Evolutionary conservation across 2,113 vertebrate genomes (phyloP), one percentile per base, ranked within the genome.

Genomic region (Thymallus thymallus): DNA sequence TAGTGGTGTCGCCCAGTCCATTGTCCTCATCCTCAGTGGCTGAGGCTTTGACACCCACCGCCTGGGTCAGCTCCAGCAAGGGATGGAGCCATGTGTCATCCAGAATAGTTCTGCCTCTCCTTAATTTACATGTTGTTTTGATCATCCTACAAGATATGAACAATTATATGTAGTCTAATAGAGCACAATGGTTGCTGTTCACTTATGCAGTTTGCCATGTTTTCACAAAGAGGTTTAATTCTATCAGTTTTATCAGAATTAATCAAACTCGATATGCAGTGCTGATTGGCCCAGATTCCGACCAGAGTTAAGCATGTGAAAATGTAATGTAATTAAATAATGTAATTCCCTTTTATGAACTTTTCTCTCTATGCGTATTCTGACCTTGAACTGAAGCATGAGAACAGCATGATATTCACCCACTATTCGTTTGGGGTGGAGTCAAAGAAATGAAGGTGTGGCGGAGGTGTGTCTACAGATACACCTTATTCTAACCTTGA

Each of bases 1-100:
- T 88, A 80, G 87, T 74, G n/a, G 90, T 91, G 88, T 86, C 71
- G 23, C 80, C 87, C 45, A 92, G 79, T 10, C 62, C 80, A 46
- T 61, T 73, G 48, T 78, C 73, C 84, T 87, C 81, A 9, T 91
- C 90, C 9, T 4, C 2, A 0, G 0, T 18, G 18, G 4, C 13
- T 1, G 56, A 14, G 51, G 66, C 26, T 16, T 23, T 60, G 67
- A 41, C 6, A 84, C 88, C 84, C 89, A 88, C 90, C 85, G 6
- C 66, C 60, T 63, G 68, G 46, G 56, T 56, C 12, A 23, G 0
- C 35, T 46, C 20, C n/a, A 69, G 20, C 16, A 74, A 69, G 7
- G 73, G 75, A 51, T 26, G 76, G 1, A 56, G 13, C 60, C 3
- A 32, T 1, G 23, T 35, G 4, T 41, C 35, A 65, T 61, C 79